Base-by-base conservation (phyloP, 1,140 invertebrate species). In the Nomia melanderi region DNA sequence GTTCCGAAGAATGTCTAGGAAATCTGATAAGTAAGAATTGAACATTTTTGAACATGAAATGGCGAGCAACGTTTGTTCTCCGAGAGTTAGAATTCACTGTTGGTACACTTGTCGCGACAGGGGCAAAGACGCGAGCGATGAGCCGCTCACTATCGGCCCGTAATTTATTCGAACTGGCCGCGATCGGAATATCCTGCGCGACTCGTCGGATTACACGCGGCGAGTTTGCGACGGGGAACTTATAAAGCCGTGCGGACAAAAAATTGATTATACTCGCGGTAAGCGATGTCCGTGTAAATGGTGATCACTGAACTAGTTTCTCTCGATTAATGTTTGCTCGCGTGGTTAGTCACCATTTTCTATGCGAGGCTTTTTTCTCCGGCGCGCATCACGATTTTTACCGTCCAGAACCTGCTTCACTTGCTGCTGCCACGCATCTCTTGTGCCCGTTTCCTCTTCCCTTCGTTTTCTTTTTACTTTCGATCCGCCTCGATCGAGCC, bases 141-240 rank as follows among this genome's bases (percentile, higher is more conserved):
- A 77, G 73, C 57, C 50, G 57, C 54, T 77, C 44, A 44, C 53
- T 77, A 77, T 70, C 56, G 12, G 31, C 9, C 23, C 8, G 7
- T 76, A 70, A 77, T 77, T 77, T 77, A 77, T 77, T 77, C 74
- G 57, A 62, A 41, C 56, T 59, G 12, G 27, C 27, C n/a, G 39
- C 57, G 27, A n/a, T 36, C 14, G 41, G 44, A 62, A 47, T 70
- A 71, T 71, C 74, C 65, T 70, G 66, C 50, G 29, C 47, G 57
- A 67, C 39, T 59, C 73, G 25, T 44, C 64, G 14, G 47, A 75
- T 67, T 47, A 69, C 64, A 39, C 33, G 20, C n/a, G 1, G 50
- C 33, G n/a, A n/a, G n/a, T n/a, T 36, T n/a, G 41, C 27, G 11
- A 59, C 33, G 44, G 69, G 20, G 53, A 47, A 5, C 20, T 33